Conservation (phyloP, 35 echinoderm and acorn worm genomes). For the Acanthaster planci region DNA sequence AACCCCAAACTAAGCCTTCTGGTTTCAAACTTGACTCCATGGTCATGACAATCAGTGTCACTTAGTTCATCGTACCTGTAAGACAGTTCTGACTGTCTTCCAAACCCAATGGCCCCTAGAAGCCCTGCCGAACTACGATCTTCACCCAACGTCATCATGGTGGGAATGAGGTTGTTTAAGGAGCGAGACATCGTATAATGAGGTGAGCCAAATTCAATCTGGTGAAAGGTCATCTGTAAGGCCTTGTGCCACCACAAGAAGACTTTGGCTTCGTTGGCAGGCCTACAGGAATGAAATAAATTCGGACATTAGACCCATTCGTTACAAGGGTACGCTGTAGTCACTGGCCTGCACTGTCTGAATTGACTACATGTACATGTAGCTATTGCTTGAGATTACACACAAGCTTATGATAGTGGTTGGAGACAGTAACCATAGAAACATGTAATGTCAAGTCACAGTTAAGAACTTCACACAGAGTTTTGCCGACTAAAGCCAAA, state of each 20-base stretch:
- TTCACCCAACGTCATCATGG: constrained; percentile 67
- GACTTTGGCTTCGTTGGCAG: constrained; percentile 73
- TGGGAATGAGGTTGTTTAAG: constrained; percentile 78
- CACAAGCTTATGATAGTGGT: too few species aligned
- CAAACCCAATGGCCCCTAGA: constrained; percentile 88
- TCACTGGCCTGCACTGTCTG: too few species aligned
- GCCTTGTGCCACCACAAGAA: constrained; percentile 90
- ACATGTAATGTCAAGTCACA: too few species aligned
- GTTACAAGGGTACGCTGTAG: too few species aligned
- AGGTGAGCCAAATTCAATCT: constrained; percentile 80
- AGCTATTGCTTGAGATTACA: too few species aligned
- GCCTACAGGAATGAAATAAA: constrained; percentile 5
- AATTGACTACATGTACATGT: too few species aligned
- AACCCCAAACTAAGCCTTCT: neutral
- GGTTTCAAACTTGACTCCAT: too few species aligned
- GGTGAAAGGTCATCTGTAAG: constrained; percentile 75
- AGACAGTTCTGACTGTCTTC: constrained; percentile 91
- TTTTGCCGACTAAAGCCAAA: too few species aligned
- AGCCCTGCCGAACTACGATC: constrained; percentile 77
- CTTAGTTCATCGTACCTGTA: constrained; percentile 61
- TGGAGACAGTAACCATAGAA: too few species aligned
- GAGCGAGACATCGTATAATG: constrained; percentile 59
- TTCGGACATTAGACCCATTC: too few species aligned
- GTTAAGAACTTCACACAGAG: too few species aligned
- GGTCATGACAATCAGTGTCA: too few species aligned